A percentile compares a stretch with the other conserved stretches of the same genome.
Conservation (phyloP, 2,888 invertebrate genomes). For the Leptinotarsa juncta region DNA sequence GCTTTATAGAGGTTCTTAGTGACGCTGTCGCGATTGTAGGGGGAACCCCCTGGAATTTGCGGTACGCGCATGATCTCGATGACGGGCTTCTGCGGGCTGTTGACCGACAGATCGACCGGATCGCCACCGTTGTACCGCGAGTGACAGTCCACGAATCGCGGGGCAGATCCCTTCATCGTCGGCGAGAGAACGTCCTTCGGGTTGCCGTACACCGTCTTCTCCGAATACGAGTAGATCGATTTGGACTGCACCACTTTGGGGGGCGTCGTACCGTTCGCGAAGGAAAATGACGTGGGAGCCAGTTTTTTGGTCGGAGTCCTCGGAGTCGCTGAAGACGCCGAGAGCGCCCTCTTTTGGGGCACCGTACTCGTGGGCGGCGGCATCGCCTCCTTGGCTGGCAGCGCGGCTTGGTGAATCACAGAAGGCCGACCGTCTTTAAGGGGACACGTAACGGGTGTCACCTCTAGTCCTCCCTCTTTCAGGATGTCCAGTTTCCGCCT, state of each 20-base stretch:
- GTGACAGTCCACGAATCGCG: conserved; percentile 63
- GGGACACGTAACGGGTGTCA: conserved; percentile 72
- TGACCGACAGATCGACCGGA: conserved; percentile 75
- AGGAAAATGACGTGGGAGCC: background rate
- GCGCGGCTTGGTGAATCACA: conserved; percentile 58
- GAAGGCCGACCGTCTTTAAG: conserved; percentile 58
- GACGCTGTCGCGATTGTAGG: conserved; percentile 43
- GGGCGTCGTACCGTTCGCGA: conserved; percentile 59
- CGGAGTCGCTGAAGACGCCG: conserved; percentile 54
- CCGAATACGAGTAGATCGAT: conserved; percentile 74
- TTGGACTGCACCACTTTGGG: conserved; percentile 74
- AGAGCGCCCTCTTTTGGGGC: conserved; percentile 62
- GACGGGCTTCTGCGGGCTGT: conserved; percentile 65
- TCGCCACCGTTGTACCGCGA: conserved; percentile 66
- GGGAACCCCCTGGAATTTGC: conserved; percentile 36
- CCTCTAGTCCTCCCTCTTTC: conserved; percentile 80
- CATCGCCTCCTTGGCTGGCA: conserved; percentile 51
- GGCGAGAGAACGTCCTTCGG: conserved; percentile 77
- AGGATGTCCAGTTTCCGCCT: conserved; percentile 80
- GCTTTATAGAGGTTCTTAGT: conserved; percentile 53
- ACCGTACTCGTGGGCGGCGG: conserved; percentile 54
- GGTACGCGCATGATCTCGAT: conserved; percentile 74
- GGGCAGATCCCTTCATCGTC: conserved; percentile 64
- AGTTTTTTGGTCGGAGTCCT: conserved; percentile 42
- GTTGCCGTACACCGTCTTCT: conserved; percentile 78